These are phyloP conservation scores for Oxyruncus cristatus DNA, from an alignment of 2,113 vertebrate species.

Conservation along the genomic window DNA sequence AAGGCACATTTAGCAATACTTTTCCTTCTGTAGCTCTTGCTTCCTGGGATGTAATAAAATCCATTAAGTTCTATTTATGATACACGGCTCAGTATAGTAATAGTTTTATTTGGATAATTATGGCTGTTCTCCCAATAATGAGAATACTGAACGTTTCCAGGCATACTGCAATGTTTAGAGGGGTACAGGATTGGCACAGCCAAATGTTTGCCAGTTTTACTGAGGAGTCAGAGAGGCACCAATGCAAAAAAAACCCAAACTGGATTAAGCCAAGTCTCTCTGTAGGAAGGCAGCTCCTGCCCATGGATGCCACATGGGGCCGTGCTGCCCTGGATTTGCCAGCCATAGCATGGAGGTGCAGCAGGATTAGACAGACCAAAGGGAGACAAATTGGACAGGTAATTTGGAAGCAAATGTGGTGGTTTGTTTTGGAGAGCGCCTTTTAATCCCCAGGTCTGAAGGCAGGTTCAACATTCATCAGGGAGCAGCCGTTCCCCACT, in stretches of 20 bases:
- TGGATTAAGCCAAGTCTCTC: neutral
- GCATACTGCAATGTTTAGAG: neutral
- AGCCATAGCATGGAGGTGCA: neutral
- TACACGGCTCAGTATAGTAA: conserved; percentile 33
- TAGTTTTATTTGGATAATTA: conserved; percentile 61
- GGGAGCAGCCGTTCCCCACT: neutral
- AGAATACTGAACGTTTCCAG: neutral
- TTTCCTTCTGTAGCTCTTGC: conserved; percentile 24
- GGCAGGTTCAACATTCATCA: neutral
- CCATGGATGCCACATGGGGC: rapidly evolving
- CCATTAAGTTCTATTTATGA: conserved; percentile 61
- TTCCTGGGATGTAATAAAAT: conserved; percentile 66
- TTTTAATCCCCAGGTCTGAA: neutral
- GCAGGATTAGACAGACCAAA: neutral
- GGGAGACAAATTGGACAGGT: neutral
- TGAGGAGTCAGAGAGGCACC: neutral
- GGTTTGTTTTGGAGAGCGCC: neutral
- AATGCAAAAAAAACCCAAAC: neutral
- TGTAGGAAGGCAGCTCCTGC: neutral
- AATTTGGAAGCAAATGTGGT: neutral
- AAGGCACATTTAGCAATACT: conserved; percentile 26
- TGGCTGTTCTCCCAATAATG: conserved; percentile 5
- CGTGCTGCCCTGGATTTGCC: neutral
- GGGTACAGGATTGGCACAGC: neutral
- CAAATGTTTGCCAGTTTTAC: neutral